Evolutionary conservation across 2,888 invertebrate species (phyloP).

Genomic region (Apomyelois bistriatella): DNA sequence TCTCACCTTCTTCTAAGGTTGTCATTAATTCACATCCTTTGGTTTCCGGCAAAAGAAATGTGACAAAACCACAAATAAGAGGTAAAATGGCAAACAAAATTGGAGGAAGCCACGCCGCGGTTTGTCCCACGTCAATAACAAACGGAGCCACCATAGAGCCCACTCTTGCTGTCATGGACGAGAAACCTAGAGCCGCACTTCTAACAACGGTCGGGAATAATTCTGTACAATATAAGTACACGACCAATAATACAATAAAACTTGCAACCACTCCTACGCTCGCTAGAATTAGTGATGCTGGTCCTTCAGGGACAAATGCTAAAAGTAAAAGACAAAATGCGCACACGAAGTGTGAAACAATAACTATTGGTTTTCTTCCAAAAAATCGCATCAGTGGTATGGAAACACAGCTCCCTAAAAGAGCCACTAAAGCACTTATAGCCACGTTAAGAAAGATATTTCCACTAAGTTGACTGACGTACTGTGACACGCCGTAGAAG

Average conservation of each 20-base stretch:
- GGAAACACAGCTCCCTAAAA: slow-evolving; percentile 79
- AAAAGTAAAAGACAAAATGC: slow-evolving; percentile 82
- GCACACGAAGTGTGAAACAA: slow-evolving; percentile 81
- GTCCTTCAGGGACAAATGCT: slow-evolving; percentile 69
- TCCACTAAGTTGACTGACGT: slow-evolving; percentile 88
- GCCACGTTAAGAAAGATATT: slow-evolving; percentile 91
- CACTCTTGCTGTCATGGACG: slow-evolving; percentile 91
- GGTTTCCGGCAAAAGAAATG: slow-evolving; percentile 87
- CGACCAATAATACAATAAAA: slow-evolving; percentile 90
- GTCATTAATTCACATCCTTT: slow-evolving; percentile 87
- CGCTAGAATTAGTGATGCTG: slow-evolving; percentile 80
- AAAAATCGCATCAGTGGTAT: slow-evolving; percentile 82
- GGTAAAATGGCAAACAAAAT: slow-evolving; percentile 85
- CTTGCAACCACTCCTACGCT: slow-evolving; percentile 88
- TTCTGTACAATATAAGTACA: slow-evolving; percentile 92
- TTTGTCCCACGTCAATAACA: slow-evolving; percentile 81
- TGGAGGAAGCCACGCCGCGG: slow-evolving; percentile 82
- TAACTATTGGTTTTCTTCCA: slow-evolving; percentile 83
- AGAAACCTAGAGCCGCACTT: slow-evolving; percentile 91
- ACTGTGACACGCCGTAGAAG: slow-evolving; percentile 90
- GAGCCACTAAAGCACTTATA: slow-evolving; percentile 83
- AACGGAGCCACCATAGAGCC: slow-evolving; percentile 93
- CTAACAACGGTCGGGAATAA: slow-evolving; percentile 93
- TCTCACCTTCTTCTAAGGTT: slow-evolving; percentile 89
- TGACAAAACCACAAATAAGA: slow-evolving; percentile 74